phyloP scores from a whole-genome alignment of 2,113 vertebrate genomes.

The Alosa alosa region DNA sequence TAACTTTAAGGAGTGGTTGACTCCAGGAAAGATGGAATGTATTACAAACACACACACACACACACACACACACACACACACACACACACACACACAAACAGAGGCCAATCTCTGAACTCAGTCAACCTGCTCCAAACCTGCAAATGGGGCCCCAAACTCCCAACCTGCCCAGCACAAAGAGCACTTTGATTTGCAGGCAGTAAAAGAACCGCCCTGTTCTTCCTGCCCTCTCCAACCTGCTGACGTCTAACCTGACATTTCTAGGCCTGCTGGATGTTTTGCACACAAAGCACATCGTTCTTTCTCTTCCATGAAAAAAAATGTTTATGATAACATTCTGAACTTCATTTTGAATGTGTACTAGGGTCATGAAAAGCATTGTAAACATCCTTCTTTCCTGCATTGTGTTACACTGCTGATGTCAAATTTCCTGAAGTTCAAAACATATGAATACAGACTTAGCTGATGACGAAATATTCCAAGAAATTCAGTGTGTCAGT shows the following conservation, averaged over 20 bases:
- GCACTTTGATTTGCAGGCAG: slow-evolving; percentile 33
- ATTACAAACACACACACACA: slow-evolving; percentile 4
- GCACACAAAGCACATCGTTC: slow-evolving; percentile 33
- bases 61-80: slow-evolving; percentile 6
- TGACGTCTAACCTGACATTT: slow-evolving; percentile 34
- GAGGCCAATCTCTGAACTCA: slow-evolving; percentile 24
- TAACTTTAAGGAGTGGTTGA: slow-evolving; percentile 6
- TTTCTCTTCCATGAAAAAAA: background rate
- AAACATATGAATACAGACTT: background rate
- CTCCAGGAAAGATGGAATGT: background rate
- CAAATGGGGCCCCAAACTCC: slow-evolving; percentile 25
- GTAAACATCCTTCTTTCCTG: background rate
- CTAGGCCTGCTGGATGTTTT: slow-evolving; percentile 29
- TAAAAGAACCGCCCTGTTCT: slow-evolving; percentile 36
- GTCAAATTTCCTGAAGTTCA: background rate
- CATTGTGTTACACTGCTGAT: background rate
- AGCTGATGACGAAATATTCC: background rate
- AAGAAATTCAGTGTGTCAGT: background rate
- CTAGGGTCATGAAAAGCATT: background rate
- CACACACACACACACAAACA: slow-evolving; percentile 18
- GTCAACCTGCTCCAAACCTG: slow-evolving; percentile 34
- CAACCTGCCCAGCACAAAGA: slow-evolving; percentile 32
- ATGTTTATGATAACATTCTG: background rate
- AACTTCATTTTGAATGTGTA: background rate
- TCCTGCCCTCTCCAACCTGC: slow-evolving; percentile 37